Evolutionary conservation across 2,888 invertebrate species (phyloP).

Genomic region (Drosophila limbata): DNA sequence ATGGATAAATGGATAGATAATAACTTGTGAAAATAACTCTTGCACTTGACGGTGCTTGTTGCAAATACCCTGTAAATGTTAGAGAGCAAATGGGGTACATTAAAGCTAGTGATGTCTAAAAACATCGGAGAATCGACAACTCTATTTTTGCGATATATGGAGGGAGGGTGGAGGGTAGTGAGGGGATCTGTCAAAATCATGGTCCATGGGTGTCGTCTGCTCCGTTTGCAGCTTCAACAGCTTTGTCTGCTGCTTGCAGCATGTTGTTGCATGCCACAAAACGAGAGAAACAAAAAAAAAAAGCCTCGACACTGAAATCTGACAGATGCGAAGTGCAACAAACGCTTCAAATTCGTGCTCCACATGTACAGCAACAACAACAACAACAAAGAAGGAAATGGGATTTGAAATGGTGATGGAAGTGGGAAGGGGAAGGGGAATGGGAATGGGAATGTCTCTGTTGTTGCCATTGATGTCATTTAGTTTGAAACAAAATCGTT

Average conservation of each 20-base stretch:
- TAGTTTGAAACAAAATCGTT: conserved; percentile 65
- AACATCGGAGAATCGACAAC: no score
- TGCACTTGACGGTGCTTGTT: conserved; percentile 68
- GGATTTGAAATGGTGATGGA: conserved; percentile 2
- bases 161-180: neutral
- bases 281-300: conserved; percentile 3
- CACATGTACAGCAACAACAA: conserved; percentile 43
- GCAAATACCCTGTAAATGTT: conserved; percentile 18
- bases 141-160: no score
- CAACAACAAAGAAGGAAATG: neutral
- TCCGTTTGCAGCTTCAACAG: conserved; percentile 16
- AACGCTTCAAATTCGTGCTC: conserved; percentile 61
- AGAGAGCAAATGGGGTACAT: neutral
- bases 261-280: conserved; percentile 33
- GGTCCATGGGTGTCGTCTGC: conserved; percentile 54
- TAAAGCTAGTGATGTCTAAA: no score
- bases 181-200: conserved; percentile 61
- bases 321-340: conserved; percentile 75
- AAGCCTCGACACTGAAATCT: conserved; percentile 75
- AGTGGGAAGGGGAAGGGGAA: conserved; percentile 3
- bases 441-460: conserved; percentile 42
- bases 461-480: conserved; percentile 44
- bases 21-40: conserved; percentile 80
- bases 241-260: conserved; percentile 2
- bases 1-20: conserved; percentile 78